Percentiles rank a stretch among this genome's conserved stretches.
These are phyloP conservation scores for Ridgeia piscesae DNA, from an alignment of 1,140 invertebrate species.

Conservation along the genomic window DNA sequence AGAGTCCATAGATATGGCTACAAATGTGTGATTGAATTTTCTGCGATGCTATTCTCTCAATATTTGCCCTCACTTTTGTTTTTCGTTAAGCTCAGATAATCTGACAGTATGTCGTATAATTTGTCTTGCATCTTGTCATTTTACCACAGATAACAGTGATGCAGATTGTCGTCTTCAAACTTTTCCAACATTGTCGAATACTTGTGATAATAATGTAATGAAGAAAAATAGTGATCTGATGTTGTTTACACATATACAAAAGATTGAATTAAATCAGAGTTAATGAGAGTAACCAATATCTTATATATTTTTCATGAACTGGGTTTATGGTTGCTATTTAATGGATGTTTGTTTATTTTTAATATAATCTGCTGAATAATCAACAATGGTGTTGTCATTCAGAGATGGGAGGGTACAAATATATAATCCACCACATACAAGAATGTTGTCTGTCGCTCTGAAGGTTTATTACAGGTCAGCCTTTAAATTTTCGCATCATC, in stretches of 20 bases:
- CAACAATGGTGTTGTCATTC: background rate
- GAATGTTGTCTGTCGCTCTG: background rate
- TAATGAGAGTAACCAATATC: background rate
- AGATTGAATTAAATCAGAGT: too few relatives aligned
- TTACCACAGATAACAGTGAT: background rate
- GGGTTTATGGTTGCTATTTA: background rate
- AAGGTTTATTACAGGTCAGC: background rate
- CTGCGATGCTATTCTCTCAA: background rate
- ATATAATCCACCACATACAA: background rate
- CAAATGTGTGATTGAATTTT: background rate
- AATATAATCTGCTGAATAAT: background rate
- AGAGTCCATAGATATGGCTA: background rate
- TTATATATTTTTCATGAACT: background rate
- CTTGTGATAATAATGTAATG: background rate
- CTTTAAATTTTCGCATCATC: background rate
- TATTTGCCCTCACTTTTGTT: background rate
- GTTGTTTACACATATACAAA: too few relatives aligned
- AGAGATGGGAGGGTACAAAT: background rate
- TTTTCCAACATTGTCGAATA: too few relatives aligned
- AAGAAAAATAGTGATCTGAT: too few relatives aligned
- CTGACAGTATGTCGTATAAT: too few relatives aligned
- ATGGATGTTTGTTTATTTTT: background rate
- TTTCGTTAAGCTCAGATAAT: too few relatives aligned
- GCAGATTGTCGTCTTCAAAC: background rate
- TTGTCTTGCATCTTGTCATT: background rate